A percentile compares a stretch with the other conserved stretches of the same genome.
These are phyloP conservation scores for Lypha dubia DNA, from an alignment of 2,888 invertebrate species.

Conservation along the genomic window DNA sequence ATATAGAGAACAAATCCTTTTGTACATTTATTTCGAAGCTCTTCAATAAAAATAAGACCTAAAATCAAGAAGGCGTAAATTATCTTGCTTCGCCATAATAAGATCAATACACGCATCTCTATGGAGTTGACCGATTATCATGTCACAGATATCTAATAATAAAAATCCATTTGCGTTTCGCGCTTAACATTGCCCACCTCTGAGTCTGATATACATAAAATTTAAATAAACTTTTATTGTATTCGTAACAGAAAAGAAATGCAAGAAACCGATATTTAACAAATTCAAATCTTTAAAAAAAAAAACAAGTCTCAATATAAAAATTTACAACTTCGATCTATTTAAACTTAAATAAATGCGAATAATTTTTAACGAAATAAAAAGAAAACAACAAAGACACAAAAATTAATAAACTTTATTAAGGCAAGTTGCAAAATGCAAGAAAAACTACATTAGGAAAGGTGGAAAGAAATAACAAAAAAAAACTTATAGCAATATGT, in stretches of 20 bases:
- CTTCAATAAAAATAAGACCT: no score
- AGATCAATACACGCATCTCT: no score
- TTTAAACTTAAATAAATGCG: conserved; percentile 79
- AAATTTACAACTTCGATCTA: conserved; percentile 80
- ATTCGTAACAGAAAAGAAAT: conserved; percentile 30
- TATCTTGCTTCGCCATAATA: no score
- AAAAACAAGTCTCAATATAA: conserved; percentile 73
- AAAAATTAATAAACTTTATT: conserved; percentile 50
- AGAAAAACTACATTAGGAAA: background rate
- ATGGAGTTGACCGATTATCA: no score
- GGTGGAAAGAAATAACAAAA: background rate
- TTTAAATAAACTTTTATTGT: conserved; percentile 71
- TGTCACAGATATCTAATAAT: no score
- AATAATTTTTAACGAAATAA: conserved; percentile 57
- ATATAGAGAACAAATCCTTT: no score
- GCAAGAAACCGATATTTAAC: conserved; percentile 51
- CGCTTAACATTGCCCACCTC: conserved; percentile 3
- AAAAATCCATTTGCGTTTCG: no score
- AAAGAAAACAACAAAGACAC: background rate
- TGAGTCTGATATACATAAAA: conserved; percentile 47
- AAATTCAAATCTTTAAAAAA: conserved; percentile 41
- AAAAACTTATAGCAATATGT: background rate
- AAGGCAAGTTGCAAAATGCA: conserved; percentile 19
- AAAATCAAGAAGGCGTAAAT: no score
- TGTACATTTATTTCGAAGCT: no score